A percentile compares a stretch with the other conserved stretches of the same genome.
Evolutionary conservation across 1,140 invertebrate genomes (phyloP).

Genomic region (Papilio dardanus): DNA sequence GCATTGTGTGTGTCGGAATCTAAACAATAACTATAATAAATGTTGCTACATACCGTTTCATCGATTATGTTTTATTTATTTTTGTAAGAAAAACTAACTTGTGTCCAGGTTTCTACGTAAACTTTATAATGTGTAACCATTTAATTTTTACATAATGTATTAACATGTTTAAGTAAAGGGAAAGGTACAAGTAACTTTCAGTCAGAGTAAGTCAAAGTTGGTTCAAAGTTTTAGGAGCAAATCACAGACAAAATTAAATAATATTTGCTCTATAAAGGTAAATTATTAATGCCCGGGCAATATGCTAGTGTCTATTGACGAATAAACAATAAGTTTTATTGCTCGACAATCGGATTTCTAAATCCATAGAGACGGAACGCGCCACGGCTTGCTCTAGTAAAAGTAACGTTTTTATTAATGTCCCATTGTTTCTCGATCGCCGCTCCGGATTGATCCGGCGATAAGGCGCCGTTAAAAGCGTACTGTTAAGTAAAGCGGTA

Average conservation of each 20-base stretch:
- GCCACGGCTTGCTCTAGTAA: slow-evolving; percentile 64
- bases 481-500: slow-evolving; percentile 65
- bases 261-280: no score
- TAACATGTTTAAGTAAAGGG: neutral
- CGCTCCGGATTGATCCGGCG: slow-evolving; percentile 70
- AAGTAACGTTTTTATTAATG: slow-evolving; percentile 69
- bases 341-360: slow-evolving; percentile 36
- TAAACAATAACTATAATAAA: slow-evolving; percentile 32
- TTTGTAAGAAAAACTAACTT: slow-evolving; percentile 39
- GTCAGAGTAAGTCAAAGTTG: neutral
- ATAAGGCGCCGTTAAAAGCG: slow-evolving; percentile 75
- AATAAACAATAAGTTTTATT: slow-evolving; percentile 46
- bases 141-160: slow-evolving; percentile 41
- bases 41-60: slow-evolving; percentile 20
- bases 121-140: slow-evolving; percentile 37
- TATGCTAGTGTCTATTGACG: neutral
- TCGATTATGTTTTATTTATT: slow-evolving; percentile 38
- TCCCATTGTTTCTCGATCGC: slow-evolving; percentile 79
- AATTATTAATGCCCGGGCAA: neutral
- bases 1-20: slow-evolving; percentile 33
- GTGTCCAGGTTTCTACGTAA: slow-evolving; percentile 40
- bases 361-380: slow-evolving; percentile 66
- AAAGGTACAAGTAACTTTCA: neutral
- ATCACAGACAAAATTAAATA: no score
- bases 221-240: no score